Conservation (phyloP, 2,888 invertebrate species). For the Tinea pellionella region DNA sequence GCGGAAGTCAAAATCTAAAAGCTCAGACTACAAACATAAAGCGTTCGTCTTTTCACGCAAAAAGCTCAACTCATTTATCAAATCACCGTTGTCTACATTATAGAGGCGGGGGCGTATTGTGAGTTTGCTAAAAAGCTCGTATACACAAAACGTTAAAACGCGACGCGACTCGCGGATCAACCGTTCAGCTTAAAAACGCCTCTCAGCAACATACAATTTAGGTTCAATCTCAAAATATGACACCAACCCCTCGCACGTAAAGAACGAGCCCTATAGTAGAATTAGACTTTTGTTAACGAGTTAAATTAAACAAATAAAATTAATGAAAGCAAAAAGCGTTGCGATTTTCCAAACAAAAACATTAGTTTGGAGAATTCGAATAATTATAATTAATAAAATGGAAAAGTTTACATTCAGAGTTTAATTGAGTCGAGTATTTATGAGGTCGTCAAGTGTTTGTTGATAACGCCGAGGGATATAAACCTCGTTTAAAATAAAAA, state of each 20-base stretch:
- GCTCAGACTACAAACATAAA: constrained; percentile 34
- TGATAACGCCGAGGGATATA: constrained; percentile 14
- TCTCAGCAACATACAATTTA: constrained; percentile 3
- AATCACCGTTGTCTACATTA: constrained; percentile 59
- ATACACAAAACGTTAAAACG: constrained; percentile 38
- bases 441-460: constrained; percentile 18
- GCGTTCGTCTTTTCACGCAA: constrained; percentile 46
- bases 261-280: constrained; percentile 30
- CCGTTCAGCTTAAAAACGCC: neutral
- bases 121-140: constrained; percentile 50
- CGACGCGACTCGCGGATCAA: constrained; percentile 23
- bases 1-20: constrained; percentile 20
- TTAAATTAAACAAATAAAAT: constrained; percentile 52
- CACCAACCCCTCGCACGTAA: constrained; percentile 1
- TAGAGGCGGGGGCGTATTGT: constrained; percentile 44
- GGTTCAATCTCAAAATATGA: constrained; percentile 7
- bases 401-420: constrained; percentile 17
- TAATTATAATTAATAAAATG: constrained; percentile 21
- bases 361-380: constrained; percentile 29
- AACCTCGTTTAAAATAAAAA: neutral
- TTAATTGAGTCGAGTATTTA: constrained; percentile 19
- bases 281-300: constrained; percentile 48
- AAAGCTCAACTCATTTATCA: constrained; percentile 56
- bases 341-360: constrained; percentile 38
- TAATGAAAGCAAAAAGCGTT: constrained; percentile 44